Conservation (phyloP, 1,140 invertebrate genomes). For the Nixonia krombeini region DNA sequence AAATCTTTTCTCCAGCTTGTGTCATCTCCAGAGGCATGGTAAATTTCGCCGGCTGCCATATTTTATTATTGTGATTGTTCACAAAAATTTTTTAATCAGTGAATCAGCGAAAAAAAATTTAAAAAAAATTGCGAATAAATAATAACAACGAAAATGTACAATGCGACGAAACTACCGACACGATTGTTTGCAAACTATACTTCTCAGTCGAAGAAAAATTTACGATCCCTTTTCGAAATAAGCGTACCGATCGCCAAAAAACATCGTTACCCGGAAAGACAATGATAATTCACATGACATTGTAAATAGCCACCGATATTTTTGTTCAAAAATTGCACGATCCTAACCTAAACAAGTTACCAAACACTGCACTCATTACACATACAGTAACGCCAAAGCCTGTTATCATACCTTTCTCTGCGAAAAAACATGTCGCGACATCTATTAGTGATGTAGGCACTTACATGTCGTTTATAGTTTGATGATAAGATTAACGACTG, state of each 20-base stretch:
- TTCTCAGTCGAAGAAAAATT: constrained; percentile 10
- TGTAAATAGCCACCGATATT: constrained; percentile 40
- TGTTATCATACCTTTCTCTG: too few species aligned
- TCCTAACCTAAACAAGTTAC: constrained; percentile 59
- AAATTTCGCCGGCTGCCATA: constrained; percentile 55
- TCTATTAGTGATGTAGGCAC: too few species aligned
- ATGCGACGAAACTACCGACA: neutral
- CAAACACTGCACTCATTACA: constrained; percentile 57
- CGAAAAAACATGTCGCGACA: too few species aligned
- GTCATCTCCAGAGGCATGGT: constrained; percentile 52
- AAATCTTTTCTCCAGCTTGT: constrained; percentile 74
- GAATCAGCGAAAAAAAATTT: constrained; percentile 9
- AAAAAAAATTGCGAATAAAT: neutral
- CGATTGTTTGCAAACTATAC: constrained; percentile 7
- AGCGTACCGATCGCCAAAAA: constrained; percentile 3
- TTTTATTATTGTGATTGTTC: constrained; percentile 21
- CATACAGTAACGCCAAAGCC: constrained; percentile 23
- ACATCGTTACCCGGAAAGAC: constrained; percentile 24
- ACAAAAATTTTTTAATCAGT: too few species aligned
- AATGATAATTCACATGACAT: constrained; percentile 53
- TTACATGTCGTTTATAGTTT: too few species aligned
- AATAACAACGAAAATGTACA: constrained; percentile 17
- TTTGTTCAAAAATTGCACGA: constrained; percentile 54
- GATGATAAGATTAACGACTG: too few species aligned
- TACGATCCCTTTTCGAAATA: constrained; percentile 1